Evolutionary conservation across 2,113 vertebrate species (phyloP), one percentile per base, ranked within the genome.

Genomic region (Onychostoma macrolepis): DNA sequence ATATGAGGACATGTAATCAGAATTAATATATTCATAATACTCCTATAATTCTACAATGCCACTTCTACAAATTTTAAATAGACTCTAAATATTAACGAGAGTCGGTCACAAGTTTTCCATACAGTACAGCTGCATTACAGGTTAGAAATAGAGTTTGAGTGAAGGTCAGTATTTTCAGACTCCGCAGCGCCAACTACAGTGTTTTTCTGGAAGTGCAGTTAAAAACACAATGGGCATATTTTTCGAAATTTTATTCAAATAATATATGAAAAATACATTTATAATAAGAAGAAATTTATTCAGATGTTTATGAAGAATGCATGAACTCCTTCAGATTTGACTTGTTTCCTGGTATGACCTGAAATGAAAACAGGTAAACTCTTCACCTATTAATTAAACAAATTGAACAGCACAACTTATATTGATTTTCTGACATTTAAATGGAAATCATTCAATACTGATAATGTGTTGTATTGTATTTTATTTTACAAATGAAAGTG

Each of bases 321-420:
- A 19, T 19, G 36, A 45, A 43, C 21, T 2, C 30, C 30, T 56
- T 24, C 75, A 61, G 11, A 33, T 80, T 24, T 80, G 13, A 24
- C 50, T 38, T 13, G 56, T 26, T 61, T 61, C 33, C 33, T 61
- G 77, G 12, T 41, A 41, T 26, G 24, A 38, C 13, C 30, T 80
- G 53, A 80, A 80, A 63, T 41, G 33, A 80, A 33, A 80, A 80
- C 8, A 80, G 33, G 53, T 80, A 63, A 63, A 63, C 6, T 43
- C 36, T n/a, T 80, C 24, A 41, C 78, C 33, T 61, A 7, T 80
- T 63, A 74, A 74, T 41, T 12, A 74, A 38, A 10, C 19, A 12
- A 21, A n/a, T 72, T 41, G 24, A 61, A 61, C 56, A 61, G 56
- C 3, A 58, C 24, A 1, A 58, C 24, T 6, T 19, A 53, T 21